Evolutionary conservation across 2,888 invertebrate genomes (phyloP).

Genomic region (Orchesellides sinensis): DNA sequence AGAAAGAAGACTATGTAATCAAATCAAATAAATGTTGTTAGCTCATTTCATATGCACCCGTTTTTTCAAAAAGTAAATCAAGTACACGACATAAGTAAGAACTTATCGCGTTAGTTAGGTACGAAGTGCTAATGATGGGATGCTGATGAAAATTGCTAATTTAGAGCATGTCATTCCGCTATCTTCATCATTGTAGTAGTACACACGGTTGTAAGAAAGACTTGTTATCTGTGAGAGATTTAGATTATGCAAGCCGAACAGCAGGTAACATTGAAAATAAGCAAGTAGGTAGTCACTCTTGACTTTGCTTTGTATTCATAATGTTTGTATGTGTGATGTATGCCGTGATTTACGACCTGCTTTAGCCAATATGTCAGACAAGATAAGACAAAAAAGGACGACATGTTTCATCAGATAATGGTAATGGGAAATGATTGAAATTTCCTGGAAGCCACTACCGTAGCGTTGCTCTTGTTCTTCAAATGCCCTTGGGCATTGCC

Average conservation of each 20-base stretch:
- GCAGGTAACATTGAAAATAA: no score
- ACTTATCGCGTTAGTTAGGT: conserved; percentile 10
- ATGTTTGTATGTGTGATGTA: neutral
- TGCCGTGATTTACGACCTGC: neutral
- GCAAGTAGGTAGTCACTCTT: no score
- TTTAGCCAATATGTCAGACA: conserved; percentile 6
- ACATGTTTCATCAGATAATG: conserved; percentile 31
- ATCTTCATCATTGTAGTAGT: neutral
- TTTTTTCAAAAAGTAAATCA: no score
- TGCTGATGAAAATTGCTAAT: conserved; percentile 22
- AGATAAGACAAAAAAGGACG: conserved; percentile 32
- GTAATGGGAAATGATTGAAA: conserved; percentile 50
- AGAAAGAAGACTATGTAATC: neutral
- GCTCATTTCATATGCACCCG: no score
- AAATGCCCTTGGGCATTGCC: conserved; percentile 26
- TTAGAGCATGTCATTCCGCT: conserved; percentile 19
- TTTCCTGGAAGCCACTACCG: conserved; percentile 50
- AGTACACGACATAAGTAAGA: no score
- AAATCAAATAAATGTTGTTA: no score
- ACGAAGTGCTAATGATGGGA: neutral
- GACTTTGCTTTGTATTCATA: no score
- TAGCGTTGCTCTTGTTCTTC: conserved; percentile 13
- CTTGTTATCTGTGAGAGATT: no score
- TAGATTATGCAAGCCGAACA: neutral
- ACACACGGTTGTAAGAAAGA: no score